Conservation (phyloP, 1,140 invertebrate species). For the Acromyrmex charruanus region DNA sequence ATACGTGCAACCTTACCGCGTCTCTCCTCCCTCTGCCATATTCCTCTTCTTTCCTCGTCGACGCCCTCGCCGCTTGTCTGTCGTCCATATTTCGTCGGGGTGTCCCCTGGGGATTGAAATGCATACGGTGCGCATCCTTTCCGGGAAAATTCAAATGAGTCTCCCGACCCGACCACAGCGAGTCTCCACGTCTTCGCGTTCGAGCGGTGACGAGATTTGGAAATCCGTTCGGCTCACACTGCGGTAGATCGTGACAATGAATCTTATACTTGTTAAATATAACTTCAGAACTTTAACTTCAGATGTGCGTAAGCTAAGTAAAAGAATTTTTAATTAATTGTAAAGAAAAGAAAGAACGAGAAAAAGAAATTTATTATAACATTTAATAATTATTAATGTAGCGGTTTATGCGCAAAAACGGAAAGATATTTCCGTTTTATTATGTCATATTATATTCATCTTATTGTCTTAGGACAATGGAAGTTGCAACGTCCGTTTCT, state of each 20-base stretch:
- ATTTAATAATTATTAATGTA: slow-evolving; percentile 34
- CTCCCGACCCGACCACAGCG: neutral
- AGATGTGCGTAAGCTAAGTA: neutral
- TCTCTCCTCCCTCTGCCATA: slow-evolving; percentile 3
- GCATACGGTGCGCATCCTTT: slow-evolving; percentile 83
- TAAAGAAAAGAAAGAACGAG: neutral
- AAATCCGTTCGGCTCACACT: slow-evolving; percentile 64
- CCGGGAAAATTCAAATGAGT: slow-evolving; percentile 82
- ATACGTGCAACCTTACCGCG: slow-evolving; percentile 49
- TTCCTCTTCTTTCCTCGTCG: slow-evolving; percentile 5
- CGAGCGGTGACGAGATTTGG: slow-evolving; percentile 67
- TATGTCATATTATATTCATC: slow-evolving; percentile 52
- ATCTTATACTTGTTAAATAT: too few species aligned
- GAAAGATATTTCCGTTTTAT: slow-evolving; percentile 25
- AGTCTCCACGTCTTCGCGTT: slow-evolving; percentile 38
- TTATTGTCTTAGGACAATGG: slow-evolving; percentile 55
- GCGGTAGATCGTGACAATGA: slow-evolving; percentile 23
- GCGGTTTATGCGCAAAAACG: slow-evolving; percentile 12
- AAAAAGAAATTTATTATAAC: slow-evolving; percentile 5
- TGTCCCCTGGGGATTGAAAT: slow-evolving; percentile 82
- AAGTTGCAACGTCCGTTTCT: slow-evolving; percentile 66
- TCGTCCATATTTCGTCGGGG: slow-evolving; percentile 79
- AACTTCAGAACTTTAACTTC: too few species aligned
- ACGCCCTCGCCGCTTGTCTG: slow-evolving; percentile 48
- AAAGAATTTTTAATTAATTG: slow-evolving; percentile 8